Percentiles rank a stretch among this genome's conserved stretches.
phyloP scores from a whole-genome alignment of 2,797 vertebrate genomes.

The Somateria mollissima region DNA sequence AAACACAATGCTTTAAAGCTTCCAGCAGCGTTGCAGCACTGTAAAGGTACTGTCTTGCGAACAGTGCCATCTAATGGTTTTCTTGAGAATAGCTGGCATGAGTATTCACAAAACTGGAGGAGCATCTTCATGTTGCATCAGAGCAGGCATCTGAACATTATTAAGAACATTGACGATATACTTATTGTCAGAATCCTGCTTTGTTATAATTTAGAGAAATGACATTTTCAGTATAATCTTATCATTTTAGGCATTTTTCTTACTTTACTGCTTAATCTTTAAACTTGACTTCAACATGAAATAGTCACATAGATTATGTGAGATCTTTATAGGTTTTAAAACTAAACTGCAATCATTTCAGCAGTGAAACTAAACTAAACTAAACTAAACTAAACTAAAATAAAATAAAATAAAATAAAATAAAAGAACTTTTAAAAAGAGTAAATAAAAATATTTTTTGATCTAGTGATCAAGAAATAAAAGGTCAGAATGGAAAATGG shows the following conservation, averaged over 20 bases:
- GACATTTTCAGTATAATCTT: neutral
- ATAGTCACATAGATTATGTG: neutral
- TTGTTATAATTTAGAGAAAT: neutral
- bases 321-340: neutral
- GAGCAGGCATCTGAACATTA: neutral
- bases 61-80: constrained; percentile 74
- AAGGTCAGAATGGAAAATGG: neutral
- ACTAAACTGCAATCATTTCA: neutral
- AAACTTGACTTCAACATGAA: neutral
- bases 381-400: too few species aligned
- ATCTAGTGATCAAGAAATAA: neutral
- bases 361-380: neutral
- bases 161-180: neutral
- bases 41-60: neutral
- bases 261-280: neutral
- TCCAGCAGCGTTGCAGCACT: neutral
- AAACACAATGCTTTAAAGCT: neutral
- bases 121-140: neutral
- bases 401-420: too few species aligned
- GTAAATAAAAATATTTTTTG: neutral
- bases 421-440: neutral
- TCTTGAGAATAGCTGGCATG: neutral
- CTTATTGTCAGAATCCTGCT: neutral
- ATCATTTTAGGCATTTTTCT: neutral
- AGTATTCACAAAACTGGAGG: neutral